phyloP scores from a whole-genome alignment of 92 coral and sea anemone species.

The Muricea muricata region DNA sequence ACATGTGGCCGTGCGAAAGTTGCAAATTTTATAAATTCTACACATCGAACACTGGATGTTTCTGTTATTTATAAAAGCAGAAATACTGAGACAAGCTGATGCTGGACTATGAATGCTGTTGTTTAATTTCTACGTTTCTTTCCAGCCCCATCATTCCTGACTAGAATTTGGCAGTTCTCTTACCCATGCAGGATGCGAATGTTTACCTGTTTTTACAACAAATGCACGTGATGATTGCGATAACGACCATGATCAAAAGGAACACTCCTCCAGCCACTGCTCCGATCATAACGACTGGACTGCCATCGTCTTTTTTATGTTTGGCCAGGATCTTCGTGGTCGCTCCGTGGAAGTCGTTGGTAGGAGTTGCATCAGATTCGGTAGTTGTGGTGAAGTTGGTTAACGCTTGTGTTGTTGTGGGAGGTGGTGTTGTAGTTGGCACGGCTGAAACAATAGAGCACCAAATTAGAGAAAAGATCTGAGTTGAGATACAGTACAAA shows the following conservation, averaged over 20 bases:
- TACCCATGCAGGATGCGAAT: neutral
- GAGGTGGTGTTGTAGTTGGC: neutral
- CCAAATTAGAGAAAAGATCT: too few species aligned
- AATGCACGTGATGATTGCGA: constrained; percentile 19
- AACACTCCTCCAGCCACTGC: constrained; percentile 24
- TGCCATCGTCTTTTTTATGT: neutral
- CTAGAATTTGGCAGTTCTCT: too few species aligned
- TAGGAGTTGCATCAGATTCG: neutral
- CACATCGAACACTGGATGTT: too few species aligned
- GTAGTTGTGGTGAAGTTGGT: neutral
- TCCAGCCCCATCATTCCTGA: too few species aligned
- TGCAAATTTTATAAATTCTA: too few species aligned
- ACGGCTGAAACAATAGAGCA: neutral
- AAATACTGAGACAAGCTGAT: too few species aligned
- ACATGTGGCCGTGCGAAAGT: too few species aligned
- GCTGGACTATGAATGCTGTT: too few species aligned
- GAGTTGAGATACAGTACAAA: too few species aligned
- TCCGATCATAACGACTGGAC: neutral
- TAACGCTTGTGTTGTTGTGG: neutral
- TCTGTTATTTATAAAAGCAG: too few species aligned
- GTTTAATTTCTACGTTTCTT: too few species aligned
- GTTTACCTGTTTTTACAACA: constrained; percentile 24
- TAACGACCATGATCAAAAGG: neutral
- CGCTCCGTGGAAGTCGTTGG: too few species aligned
- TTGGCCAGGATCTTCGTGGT: neutral